Conservation (phyloP, 1,140 invertebrate genomes). For the Meloidogyne chitwoodi region DNA sequence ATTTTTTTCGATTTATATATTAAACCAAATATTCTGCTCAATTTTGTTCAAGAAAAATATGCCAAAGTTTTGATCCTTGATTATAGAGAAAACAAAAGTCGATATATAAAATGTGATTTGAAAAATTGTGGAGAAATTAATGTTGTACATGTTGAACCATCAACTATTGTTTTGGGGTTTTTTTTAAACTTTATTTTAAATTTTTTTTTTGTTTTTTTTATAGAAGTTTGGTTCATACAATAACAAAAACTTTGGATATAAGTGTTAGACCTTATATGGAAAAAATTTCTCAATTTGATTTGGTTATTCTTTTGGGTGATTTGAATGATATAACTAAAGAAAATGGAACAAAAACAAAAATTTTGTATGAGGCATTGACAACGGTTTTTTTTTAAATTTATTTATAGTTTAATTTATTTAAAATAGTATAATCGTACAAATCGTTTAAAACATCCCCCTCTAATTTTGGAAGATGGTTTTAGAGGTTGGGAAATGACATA, state of each 20-base stretch:
- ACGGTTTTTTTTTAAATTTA: conserved; percentile 4
- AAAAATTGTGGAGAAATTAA: background rate
- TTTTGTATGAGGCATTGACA: conserved; percentile 14
- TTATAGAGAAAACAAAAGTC: conserved; percentile 5
- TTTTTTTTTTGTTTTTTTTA: conserved; percentile 1
- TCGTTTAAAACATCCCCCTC: conserved; percentile 2
- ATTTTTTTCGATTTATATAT: background rate
- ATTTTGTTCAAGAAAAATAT: background rate
- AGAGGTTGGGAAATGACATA: conserved; percentile 4
- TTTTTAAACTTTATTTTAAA: background rate
- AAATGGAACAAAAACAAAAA: conserved; percentile 15
- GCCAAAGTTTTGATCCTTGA: background rate
- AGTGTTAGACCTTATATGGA: conserved; percentile 8
- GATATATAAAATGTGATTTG: background rate
- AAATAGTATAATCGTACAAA: conserved; percentile 4
- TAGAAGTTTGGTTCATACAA: background rate
- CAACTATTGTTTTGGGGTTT: conserved; percentile 3
- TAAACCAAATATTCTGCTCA: background rate
- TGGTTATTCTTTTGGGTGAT: conserved; percentile 19
- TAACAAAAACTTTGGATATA: conserved; percentile 13
- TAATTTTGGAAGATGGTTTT: conserved; percentile 19
- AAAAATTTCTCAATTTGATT: conserved; percentile 14
- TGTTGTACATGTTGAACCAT: background rate
- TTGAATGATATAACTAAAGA: background rate
- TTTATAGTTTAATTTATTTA: background rate